Base-by-base conservation (phyloP, 2,113 vertebrate genomes). In the Thunnus thynnus region DNA sequence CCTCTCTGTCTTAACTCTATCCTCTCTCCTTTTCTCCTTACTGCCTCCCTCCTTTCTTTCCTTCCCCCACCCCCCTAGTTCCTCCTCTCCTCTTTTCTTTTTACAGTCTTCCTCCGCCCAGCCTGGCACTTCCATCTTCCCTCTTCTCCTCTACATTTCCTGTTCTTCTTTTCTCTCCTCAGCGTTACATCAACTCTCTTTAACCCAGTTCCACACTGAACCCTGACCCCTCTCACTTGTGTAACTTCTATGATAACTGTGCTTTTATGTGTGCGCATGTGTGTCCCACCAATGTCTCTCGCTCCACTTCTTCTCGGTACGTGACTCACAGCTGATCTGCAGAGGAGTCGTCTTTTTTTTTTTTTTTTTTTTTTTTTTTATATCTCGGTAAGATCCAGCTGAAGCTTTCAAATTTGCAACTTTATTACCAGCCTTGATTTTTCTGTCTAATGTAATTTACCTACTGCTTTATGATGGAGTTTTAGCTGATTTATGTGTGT, bases 121-220 rank as follows among this genome's bases (percentile, higher is more conserved):
- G 27, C 1, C n/a, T 72, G 0, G 17, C 16, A 18, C 50, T 27
- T 14, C 14, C 22, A 5, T 61, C 47, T 69, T 18, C 16, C 16
- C 25, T 56, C 18, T 46, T 81, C 41, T 71, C 47, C 3, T 27
- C 36, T 41, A 41, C 36, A 41, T 32, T 32, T 17, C 30, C 61
- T 20, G 41, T 48, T 54, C 60, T n/a, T 41, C 0, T 55, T 62
- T 50, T 58, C 18, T 64, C 63, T 54, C 22, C 56, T 50, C 71
- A 13, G n/a, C 16, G 72, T 80, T 62, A 61, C 78, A 51, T 78
- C 1, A 16, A 71, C 62, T 82, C 68, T 80, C 79, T 91, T 86
- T 89, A 85, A 81, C 86, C 80, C 78, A 77, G 57, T 86, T 90
- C 81, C 87, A 87, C 84, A 76, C 48, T 90, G 86, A 88, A 90